Evolutionary conservation across 2,888 invertebrate species (phyloP).

Genomic region (Erebia ligea): DNA sequence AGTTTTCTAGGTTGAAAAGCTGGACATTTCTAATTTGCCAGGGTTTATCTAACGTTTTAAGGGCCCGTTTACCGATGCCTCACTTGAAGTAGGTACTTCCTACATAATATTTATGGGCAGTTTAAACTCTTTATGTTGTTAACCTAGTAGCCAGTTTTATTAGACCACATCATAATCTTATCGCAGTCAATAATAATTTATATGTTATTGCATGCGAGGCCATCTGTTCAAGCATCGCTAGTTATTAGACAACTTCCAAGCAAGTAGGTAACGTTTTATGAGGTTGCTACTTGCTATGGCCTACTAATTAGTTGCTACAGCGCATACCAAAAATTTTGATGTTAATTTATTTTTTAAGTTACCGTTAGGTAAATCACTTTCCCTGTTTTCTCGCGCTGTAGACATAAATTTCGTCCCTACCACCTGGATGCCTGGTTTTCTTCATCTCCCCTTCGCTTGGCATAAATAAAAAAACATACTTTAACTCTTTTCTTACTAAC

Average conservation of each 20-base stretch:
- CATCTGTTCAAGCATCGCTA: slow-evolving; percentile 15
- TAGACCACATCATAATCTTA: not conserved
- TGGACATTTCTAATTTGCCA: not conserved
- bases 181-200: not conserved
- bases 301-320: not conserved
- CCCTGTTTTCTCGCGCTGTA: too few species aligned
- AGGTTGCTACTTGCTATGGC: not conserved
- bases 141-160: not conserved
- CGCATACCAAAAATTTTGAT: not conserved
- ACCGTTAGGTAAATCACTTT: too few species aligned
- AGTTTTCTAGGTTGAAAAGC: too few species aligned
- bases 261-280: slow-evolving; percentile 1
- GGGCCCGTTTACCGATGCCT: not conserved
- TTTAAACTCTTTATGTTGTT: not conserved
- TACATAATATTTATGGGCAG: not conserved
- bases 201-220: not conserved
- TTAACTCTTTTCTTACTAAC: too few species aligned
- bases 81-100: not conserved
- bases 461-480: too few species aligned
- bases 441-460: too few species aligned
- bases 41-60: not conserved
- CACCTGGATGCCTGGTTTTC: too few species aligned
- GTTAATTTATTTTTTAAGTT: not conserved
- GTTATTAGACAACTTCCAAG: slow-evolving; percentile 1
- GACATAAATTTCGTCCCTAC: too few species aligned